These are phyloP conservation scores for Siniperca knerii DNA, from an alignment of 2,113 vertebrate genomes.

Conservation along the genomic window DNA sequence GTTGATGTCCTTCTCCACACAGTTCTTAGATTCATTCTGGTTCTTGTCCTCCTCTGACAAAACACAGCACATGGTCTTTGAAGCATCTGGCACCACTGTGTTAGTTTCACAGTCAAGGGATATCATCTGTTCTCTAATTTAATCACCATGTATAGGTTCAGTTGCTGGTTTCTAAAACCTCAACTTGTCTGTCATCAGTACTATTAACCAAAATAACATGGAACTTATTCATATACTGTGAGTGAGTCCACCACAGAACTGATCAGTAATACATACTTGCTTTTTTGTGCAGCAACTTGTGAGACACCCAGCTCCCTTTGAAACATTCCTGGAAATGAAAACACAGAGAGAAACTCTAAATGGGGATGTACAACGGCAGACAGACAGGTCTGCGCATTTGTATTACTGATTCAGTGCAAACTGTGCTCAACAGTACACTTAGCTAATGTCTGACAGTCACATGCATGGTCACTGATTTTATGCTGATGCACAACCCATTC, in stretches of 20 bases:
- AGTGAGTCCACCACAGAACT: not conserved
- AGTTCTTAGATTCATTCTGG: constrained; percentile 90
- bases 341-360: constrained; percentile 46
- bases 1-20: constrained; percentile 91
- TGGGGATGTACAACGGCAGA: not conserved
- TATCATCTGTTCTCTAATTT: not conserved
- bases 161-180: not conserved
- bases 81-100: constrained; percentile 24
- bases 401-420: not conserved
- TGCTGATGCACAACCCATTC: not conserved
- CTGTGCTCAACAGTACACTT: not conserved
- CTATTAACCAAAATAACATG: not conserved
- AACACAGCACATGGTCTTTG: constrained; percentile 44
- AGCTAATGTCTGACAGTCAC: not conserved
- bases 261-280: constrained; percentile 90
- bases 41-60: constrained; percentile 92
- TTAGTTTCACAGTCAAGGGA: not conserved
- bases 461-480: not conserved
- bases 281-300: constrained; percentile 99
- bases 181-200: not conserved
- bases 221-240: not conserved
- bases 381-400: not conserved
- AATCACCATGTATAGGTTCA: not conserved
- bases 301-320: constrained; percentile 97
- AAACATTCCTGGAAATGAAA: constrained; percentile 93